Evolutionary conservation across 1,140 invertebrate species (phyloP).

Genomic region (Aplysia californica): DNA sequence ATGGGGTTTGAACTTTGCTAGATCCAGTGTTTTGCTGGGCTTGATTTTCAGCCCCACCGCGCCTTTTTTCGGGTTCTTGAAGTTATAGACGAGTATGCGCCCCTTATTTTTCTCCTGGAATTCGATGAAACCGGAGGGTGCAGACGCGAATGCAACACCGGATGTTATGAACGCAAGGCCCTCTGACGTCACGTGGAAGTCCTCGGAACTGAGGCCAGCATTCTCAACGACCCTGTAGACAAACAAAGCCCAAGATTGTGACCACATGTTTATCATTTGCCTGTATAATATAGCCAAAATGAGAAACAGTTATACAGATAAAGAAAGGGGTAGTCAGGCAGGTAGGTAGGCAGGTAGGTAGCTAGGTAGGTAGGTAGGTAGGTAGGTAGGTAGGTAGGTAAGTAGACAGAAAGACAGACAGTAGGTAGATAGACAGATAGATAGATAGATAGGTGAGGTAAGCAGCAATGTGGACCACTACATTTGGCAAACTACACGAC

Average conservation of each 20-base stretch:
- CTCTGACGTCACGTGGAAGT: not conserved
- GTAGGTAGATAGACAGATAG: no score
- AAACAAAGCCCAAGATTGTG: not conserved
- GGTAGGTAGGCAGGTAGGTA: no score
- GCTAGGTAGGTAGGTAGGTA: no score
- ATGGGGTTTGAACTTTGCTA: constrained; percentile 1
- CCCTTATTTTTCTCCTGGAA: not conserved
- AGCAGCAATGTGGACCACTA: not conserved
- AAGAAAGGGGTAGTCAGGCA: no score
- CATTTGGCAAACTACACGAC: not conserved
- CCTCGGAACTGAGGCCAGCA: not conserved
- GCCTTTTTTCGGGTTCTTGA: not conserved
- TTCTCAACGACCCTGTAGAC: not conserved
- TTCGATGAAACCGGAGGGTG: not conserved
- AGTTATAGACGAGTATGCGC: not conserved
- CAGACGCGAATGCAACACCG: not conserved
- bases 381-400: no score
- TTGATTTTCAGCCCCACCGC: not conserved
- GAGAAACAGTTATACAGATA: not conserved
- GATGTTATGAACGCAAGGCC: constrained; percentile 4
- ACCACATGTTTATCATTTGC: no score
- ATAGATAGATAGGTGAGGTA: no score
- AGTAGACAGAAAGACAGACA: no score
- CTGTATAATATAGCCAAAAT: no score
- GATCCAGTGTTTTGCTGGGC: not conserved